phyloP scores from a whole-genome alignment of 2,888 invertebrate genomes.

The Perizoma flavofasciatum region DNA sequence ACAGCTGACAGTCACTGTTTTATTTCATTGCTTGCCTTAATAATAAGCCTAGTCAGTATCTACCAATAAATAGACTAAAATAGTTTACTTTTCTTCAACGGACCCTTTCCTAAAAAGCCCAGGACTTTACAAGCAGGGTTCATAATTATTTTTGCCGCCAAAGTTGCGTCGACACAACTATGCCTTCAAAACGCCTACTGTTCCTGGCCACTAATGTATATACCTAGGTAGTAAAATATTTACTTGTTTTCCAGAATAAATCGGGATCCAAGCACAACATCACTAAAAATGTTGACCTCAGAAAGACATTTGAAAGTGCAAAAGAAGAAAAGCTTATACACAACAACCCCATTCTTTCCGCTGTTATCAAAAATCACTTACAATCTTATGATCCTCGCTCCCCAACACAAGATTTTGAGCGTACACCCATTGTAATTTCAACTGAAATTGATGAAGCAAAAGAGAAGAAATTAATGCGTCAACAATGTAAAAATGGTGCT shows the following conservation, averaged over 20 bases:
- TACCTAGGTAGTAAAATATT: too few relatives aligned
- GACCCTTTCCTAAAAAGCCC: too few relatives aligned
- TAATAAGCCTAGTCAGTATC: too few relatives aligned
- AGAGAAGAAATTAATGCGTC: slow-evolving; percentile 46
- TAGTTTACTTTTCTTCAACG: too few relatives aligned
- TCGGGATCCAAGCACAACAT: slow-evolving; percentile 70
- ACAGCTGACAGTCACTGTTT: too few relatives aligned
- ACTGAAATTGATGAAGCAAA: slow-evolving; percentile 50
- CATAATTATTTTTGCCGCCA: too few relatives aligned
- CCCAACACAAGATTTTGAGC: slow-evolving; percentile 83
- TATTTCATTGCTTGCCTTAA: too few relatives aligned
- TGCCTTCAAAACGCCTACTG: too few relatives aligned
- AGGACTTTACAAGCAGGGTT: too few relatives aligned
- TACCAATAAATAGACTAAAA: too few relatives aligned
- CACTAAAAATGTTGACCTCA: slow-evolving; percentile 77
- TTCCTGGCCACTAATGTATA: too few relatives aligned
- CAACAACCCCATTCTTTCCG: slow-evolving; percentile 76
- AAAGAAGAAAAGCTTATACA: slow-evolving; percentile 70
- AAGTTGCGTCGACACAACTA: too few relatives aligned
- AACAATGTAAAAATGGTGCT: slow-evolving; percentile 48
- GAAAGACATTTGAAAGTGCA: slow-evolving; percentile 74
- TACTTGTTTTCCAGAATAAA: slow-evolving; percentile 55
- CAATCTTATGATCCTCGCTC: slow-evolving; percentile 84
- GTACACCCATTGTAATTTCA: slow-evolving; percentile 82
- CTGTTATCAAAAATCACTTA: slow-evolving; percentile 76